These are phyloP conservation scores for Drosophila sordidula DNA, from an alignment of 2,888 invertebrate genomes.

Conservation along the genomic window DNA sequence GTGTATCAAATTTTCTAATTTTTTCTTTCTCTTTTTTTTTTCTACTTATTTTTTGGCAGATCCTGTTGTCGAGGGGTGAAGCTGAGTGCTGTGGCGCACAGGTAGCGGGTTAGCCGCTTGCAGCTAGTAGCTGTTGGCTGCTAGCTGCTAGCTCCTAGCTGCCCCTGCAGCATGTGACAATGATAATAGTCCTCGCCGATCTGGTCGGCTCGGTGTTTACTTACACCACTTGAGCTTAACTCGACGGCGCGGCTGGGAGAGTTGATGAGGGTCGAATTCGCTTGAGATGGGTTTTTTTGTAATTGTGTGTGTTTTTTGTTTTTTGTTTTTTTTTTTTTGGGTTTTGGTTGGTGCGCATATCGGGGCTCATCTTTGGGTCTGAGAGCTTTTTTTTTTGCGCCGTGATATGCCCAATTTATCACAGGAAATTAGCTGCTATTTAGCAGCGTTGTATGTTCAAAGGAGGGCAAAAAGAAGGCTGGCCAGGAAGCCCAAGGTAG, in stretches of 20 bases:
- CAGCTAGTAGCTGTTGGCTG: conserved; percentile 4
- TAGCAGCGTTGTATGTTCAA: conserved; percentile 71
- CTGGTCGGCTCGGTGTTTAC: conserved; percentile 57
- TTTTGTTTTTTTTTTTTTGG: conserved; percentile 6
- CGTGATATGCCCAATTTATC: conserved; percentile 82
- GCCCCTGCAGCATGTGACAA: conserved; percentile 40
- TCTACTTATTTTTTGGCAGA: conserved; percentile 2
- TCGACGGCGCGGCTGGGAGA: conserved; percentile 30
- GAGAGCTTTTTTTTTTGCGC: conserved; percentile 38
- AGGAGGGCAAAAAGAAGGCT: conserved; percentile 9
- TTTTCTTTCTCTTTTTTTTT: background rate
- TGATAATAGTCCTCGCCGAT: conserved; percentile 33
- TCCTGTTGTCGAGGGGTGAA: conserved; percentile 6
- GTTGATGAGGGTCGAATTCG: conserved; percentile 66
- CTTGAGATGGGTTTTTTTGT: conserved; percentile 22
- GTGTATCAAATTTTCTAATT: conserved; percentile 29
- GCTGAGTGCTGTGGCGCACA: background rate
- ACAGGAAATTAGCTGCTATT: conserved; percentile 83
- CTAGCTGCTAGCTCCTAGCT: conserved; percentile 6
- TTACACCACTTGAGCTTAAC: conserved; percentile 80
- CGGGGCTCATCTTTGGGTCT: conserved; percentile 30
- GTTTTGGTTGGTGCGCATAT: conserved; percentile 13
- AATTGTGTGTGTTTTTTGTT: background rate
- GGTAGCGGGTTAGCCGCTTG: conserved; percentile 11
- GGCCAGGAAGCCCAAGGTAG: conserved; percentile 20